Evolutionary conservation across 2,888 invertebrate species (phyloP).

Genomic region (Mesorhabditis spiculigera): DNA sequence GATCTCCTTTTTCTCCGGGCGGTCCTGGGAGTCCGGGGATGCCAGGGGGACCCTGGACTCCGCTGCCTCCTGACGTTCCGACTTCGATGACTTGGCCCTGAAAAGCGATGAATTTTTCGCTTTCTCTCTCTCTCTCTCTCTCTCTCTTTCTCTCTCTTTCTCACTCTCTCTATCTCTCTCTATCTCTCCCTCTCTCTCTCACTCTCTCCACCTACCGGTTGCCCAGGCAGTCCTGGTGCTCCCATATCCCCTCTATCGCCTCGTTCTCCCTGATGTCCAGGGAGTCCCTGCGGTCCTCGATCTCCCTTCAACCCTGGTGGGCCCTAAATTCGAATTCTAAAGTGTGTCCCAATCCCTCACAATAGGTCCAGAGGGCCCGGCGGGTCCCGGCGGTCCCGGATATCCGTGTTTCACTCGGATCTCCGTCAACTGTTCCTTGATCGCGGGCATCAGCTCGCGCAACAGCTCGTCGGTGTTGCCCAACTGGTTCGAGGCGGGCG

Average conservation of each 20-base stretch:
- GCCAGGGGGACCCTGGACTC: neutral
- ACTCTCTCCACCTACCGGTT: slow-evolving; percentile 24
- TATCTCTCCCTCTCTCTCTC: no score
- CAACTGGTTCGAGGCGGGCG: neutral
- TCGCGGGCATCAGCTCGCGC: slow-evolving; percentile 30
- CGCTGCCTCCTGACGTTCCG: slow-evolving; percentile 8
- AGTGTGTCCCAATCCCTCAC: neutral
- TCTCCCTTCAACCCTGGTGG: slow-evolving; percentile 18
- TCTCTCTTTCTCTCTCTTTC: neutral
- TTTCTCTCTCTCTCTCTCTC: no score
- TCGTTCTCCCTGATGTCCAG: slow-evolving; percentile 50
- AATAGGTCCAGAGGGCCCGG: slow-evolving; percentile 34
- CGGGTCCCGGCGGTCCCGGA: slow-evolving; percentile 31
- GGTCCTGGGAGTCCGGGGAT: slow-evolving; percentile 17
- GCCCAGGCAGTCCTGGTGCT: slow-evolving; percentile 49
- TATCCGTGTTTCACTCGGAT: slow-evolving; percentile 28
- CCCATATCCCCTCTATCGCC: slow-evolving; percentile 56
- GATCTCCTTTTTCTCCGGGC: slow-evolving; percentile 29
- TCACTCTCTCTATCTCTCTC: neutral
- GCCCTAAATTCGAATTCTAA: neutral
- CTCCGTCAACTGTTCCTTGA: slow-evolving; percentile 34
- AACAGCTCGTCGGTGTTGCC: slow-evolving; percentile 20
- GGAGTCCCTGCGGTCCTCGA: slow-evolving; percentile 49
- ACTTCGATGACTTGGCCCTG: slow-evolving; percentile 17
- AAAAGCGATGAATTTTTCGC: neutral